Percentiles rank a stretch among this genome's conserved stretches.
Evolutionary conservation across 1,140 invertebrate genomes (phyloP).

Genomic region (Ceratosolen fusciceps): DNA sequence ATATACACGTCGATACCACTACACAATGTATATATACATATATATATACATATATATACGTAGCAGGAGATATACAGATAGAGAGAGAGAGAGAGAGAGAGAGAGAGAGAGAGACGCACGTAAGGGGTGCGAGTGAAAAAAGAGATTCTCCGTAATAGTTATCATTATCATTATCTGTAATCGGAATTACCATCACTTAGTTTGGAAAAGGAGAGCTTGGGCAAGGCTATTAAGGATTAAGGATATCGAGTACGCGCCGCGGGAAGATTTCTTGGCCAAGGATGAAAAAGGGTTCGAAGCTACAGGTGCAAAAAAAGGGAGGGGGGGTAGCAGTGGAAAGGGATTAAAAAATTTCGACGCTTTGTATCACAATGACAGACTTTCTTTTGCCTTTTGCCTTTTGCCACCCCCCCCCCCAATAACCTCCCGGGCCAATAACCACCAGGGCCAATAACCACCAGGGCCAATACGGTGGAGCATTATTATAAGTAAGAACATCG

Average conservation of each 20-base stretch:
- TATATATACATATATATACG: neutral
- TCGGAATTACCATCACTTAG: constrained; percentile 3
- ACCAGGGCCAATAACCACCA: too few species aligned
- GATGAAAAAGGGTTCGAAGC: constrained; percentile 16
- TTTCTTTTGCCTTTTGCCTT: constrained; percentile 8
- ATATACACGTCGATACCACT: constrained; percentile 40
- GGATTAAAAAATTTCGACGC: neutral
- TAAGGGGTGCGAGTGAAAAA: constrained; percentile 24
- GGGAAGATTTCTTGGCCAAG: neutral
- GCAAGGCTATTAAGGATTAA: neutral
- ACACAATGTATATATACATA: constrained; percentile 33
- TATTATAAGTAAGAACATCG: neutral
- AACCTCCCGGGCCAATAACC: too few species aligned
- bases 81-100: too few species aligned
- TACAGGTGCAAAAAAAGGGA: neutral
- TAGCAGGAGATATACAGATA: constrained; percentile 37
- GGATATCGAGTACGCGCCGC: neutral
- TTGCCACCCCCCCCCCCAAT: too few species aligned
- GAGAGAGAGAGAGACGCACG: too few species aligned
- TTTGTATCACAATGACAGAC: constrained; percentile 12
- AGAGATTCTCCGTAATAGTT: constrained; percentile 24
- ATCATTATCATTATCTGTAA: constrained; percentile 2
- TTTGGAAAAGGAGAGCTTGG: constrained; percentile 22
- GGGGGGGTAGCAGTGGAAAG: neutral
- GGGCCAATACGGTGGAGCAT: too few species aligned